These are phyloP conservation scores for Pavo muticus DNA, from an alignment of 2,113 vertebrate species.

Conservation along the genomic window DNA sequence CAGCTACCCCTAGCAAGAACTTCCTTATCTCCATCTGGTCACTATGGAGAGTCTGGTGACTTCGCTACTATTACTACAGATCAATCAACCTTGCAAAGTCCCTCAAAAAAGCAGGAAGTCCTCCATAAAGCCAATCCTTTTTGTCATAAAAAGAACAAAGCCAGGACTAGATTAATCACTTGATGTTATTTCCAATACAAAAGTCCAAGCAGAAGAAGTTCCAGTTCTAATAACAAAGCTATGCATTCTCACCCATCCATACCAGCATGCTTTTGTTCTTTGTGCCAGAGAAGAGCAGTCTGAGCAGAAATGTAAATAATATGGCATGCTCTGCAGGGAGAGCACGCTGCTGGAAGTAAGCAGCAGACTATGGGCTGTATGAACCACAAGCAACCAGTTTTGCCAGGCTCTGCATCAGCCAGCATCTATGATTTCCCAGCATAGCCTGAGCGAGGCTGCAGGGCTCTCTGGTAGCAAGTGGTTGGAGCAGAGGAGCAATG, in stretches of 20 bases:
- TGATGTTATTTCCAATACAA: conserved; percentile 60
- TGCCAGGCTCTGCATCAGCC: neutral
- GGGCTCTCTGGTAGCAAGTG: neutral
- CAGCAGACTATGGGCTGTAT: neutral
- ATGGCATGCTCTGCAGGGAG: neutral
- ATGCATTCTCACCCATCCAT: conserved; percentile 7
- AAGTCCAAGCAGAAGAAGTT: conserved; percentile 32
- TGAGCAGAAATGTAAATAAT: conserved; percentile 41
- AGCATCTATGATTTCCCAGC: neutral
- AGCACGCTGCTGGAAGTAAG: neutral
- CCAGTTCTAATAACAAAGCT: conserved; percentile 54
- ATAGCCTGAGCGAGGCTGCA: neutral
- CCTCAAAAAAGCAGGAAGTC: conserved; percentile 38
- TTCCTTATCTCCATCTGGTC: conserved; percentile 56
- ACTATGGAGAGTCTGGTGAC: conserved; percentile 35
- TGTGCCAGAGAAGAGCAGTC: neutral
- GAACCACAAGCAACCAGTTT: conserved; percentile 5
- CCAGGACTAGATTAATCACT: conserved; percentile 65
- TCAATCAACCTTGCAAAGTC: conserved; percentile 37
- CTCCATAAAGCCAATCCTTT: conserved; percentile 13
- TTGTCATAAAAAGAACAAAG: conserved; percentile 52
- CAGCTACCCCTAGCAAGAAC: neutral
- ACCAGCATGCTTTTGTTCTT: conserved; percentile 51
- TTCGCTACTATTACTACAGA: conserved; percentile 47
- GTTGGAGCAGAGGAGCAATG: neutral